These are phyloP conservation scores for Plestiodon gilberti DNA, from an alignment of 2,113 vertebrate genomes.

Conservation along the genomic window DNA sequence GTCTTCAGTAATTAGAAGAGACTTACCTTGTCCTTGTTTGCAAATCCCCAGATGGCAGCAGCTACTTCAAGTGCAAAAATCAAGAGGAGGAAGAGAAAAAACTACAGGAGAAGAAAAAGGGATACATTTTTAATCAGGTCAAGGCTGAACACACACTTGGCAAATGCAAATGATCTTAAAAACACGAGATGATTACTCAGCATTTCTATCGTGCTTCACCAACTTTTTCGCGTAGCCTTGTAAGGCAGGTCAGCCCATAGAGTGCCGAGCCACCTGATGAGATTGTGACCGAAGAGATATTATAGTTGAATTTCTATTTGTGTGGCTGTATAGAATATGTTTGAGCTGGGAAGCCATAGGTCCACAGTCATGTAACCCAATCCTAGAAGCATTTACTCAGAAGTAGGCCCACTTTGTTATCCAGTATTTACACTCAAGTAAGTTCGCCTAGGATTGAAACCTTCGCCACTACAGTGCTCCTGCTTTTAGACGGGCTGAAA, in stretches of 20 bases:
- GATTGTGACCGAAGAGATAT: neutral
- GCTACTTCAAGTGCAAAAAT: conserved; percentile 95
- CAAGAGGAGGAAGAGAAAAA: conserved; percentile 93
- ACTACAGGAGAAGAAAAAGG: conserved; percentile 74
- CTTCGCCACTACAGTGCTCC: no score
- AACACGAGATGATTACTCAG: neutral
- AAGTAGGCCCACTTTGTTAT: neutral
- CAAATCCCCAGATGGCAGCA: conserved; percentile 94
- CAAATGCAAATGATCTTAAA: neutral
- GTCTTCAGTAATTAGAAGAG: neutral
- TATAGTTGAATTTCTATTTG: neutral
- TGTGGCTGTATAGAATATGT: no score
- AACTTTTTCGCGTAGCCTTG: no score
- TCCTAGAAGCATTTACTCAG: neutral
- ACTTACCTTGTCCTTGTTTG: conserved; percentile 90
- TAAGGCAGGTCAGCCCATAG: neutral
- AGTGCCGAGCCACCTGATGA: neutral
- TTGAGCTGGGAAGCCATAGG: no score
- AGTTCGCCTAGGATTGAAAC: neutral
- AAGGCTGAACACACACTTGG: neutral
- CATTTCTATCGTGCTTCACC: neutral
- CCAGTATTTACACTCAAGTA: neutral
- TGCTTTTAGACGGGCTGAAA: no score
- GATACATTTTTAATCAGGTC: neutral
- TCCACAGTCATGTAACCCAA: neutral